Evolutionary conservation across 2,797 vertebrate species (phyloP), one percentile per base, ranked within the genome.

Genomic region (Manis javanica): DNA sequence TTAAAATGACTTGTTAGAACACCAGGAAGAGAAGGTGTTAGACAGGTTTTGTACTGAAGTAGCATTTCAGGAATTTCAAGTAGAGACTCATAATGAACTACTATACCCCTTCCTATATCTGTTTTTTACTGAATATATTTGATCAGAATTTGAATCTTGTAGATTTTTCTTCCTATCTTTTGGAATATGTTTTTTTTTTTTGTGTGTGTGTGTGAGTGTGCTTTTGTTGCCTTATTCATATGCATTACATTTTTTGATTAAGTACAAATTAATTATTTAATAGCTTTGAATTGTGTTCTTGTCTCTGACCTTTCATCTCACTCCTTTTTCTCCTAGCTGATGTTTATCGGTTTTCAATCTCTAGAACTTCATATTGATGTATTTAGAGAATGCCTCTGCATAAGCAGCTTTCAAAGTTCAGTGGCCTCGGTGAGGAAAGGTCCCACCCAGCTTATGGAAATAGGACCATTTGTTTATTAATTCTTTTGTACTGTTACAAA

Each of bases 1-100:
- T 94, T 94, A 90, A 79, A 95, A 69, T 92, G 95, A 81, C 97
- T 96, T 93, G 89, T 97, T 91, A 81, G 87, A 96, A 85, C 89
- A 93, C 77, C 78, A 90, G 87, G 91, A 95, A 90, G 94, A 91
- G 96, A 97, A 96, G 97, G 64, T 59, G 98, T 95, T 90, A 77
- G 93, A 97, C 98, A 95, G 97, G 97, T 98, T 98, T 96, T 94
- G 59, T 96, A 39, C 37, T 39, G 3, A 4, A 94, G 96, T 82
- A 91, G 96, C 84, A 81, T 97, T 98, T 97, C 97, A 97, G 94
- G 98, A 97, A 97, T 97, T 97, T 97, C 98, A 96, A 74, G 97
- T 98, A 61, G 66, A 89, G 91, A 96, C 96, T 96, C 66, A 59
- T 24, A 79, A 75, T 92, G 96, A 96, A 94, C 95, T 94, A 34